Percentiles rank a stretch among this genome's conserved stretches.
phyloP scores from a whole-genome alignment of 1,140 invertebrate species.

The Lucilia sericata region DNA sequence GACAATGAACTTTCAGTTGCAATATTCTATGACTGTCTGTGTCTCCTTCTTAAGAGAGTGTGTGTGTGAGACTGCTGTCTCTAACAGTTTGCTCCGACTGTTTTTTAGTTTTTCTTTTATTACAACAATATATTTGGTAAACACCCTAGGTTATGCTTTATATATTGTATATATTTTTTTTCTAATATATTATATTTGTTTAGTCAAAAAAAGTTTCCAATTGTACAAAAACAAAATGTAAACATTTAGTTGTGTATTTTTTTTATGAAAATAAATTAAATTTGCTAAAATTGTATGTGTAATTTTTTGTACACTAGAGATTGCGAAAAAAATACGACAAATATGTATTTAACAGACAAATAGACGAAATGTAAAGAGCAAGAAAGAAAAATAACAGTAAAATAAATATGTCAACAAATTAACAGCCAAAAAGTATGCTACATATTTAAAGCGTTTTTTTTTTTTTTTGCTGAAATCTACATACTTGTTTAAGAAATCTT shows the following conservation, averaged over 20 bases:
- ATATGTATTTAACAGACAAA: background rate
- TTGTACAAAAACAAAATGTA: background rate
- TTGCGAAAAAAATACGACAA: background rate
- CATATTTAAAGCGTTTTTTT: background rate
- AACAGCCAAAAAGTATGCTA: background rate
- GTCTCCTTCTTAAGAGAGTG: no score
- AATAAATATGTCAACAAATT: background rate
- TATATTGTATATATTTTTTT: background rate
- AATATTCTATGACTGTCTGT: background rate
- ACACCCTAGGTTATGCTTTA: constrained; percentile 17
- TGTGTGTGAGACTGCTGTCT: no score
- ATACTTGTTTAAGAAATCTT: no score
- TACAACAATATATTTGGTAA: background rate
- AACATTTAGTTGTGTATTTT: background rate
- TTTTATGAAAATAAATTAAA: background rate
- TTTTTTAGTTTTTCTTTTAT: background rate
- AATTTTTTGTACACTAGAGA: no score
- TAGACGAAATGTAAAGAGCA: no score
- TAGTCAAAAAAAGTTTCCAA: background rate
- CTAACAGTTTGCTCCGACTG: background rate
- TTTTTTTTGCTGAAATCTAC: no score
- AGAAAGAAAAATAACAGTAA: background rate
- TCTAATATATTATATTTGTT: background rate
- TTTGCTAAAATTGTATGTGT: background rate
- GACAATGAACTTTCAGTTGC: constrained; percentile 26